phyloP scores from a whole-genome alignment of 2,797 vertebrate genomes.

The Girardinus metallicus region DNA sequence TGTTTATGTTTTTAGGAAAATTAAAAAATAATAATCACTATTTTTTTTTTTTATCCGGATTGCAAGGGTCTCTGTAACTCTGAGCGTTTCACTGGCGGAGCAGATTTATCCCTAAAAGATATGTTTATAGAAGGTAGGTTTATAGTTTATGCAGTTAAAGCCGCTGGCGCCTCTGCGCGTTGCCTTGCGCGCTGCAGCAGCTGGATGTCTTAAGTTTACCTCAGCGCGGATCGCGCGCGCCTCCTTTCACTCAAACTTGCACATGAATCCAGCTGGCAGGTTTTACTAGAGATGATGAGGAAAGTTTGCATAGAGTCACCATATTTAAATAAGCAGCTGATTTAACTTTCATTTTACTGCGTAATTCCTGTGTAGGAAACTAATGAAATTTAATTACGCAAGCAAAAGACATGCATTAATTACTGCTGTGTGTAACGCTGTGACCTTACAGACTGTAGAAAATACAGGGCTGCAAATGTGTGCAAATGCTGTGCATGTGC shows the following conservation, averaged over 20 bases:
- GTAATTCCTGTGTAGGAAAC: conserved; percentile 10
- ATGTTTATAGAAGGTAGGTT: no score
- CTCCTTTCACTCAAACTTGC: not conserved
- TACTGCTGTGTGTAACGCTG: not conserved
- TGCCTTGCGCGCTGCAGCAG: no score
- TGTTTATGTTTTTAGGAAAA: no score
- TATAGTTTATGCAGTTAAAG: no score
- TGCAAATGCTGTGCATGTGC: conserved; percentile 1
- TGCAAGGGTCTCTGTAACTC: no score
- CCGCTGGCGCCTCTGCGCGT: no score
- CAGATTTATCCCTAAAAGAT: no score
- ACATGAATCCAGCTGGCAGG: not conserved
- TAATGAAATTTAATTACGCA: conserved; percentile 5
- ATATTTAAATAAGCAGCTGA: not conserved
- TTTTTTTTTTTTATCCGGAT: no score
- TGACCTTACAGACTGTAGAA: conserved; percentile 4
- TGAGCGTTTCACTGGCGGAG: no score
- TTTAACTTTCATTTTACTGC: not conserved
- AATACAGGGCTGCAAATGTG: not conserved
- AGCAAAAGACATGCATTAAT: not conserved
- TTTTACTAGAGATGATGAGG: not conserved
- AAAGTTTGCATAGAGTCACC: not conserved
- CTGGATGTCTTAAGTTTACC: no score
- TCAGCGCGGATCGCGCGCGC: no score
- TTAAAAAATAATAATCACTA: no score